Evolutionary conservation across 1,140 invertebrate species (phyloP), one percentile per base, ranked within the genome.

Genomic region (Rhopalosiphum maidis): DNA sequence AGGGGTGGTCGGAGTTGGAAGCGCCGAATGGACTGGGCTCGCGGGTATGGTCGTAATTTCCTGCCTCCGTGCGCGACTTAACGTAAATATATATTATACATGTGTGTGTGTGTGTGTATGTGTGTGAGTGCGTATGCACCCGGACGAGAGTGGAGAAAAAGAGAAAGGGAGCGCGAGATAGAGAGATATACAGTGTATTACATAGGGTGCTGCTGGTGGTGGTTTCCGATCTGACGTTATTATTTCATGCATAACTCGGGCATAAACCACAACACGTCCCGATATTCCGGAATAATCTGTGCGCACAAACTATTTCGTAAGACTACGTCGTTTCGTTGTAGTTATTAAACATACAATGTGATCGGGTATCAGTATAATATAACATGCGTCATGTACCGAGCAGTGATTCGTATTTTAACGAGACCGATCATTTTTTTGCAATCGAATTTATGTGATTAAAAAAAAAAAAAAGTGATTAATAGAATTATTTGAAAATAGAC

Each of bases 141-240:
- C 41, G 22, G 30, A 89, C 0, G n/a, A 37, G 30, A 89, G 35
- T 54, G 60, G 35, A 89, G 60, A 15, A n/a, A n/a, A n/a, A n/a
- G 30, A 77, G 60, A 77, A 77, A 77, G 60, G 60, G 60, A n/a
- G 15, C 18, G 60, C 11, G 60, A 77, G 55, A 60, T 8, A 11
- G 55, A 60, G 9, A 30, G 25, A 23, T 23, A 11, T 60, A 60
- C 9, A 30, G 55, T 23, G 55, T 60, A 60, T 30, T 60, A 30
- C 55, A 60, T 2, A 54, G 87, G 87, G 48, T 54, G 35, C 35
- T 25, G 48, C 22, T 25, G 35, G n/a, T 9, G 77, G 91, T 37
- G 91, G 77, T 92, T 85, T 48, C 43, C n/a, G 23, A 92, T 48
- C 46, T 51, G 91, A 92, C 91, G 77, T 92, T 92, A 92, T 92